Base-by-base conservation (phyloP, 2,888 invertebrate species). In the Hetaerina titia region DNA sequence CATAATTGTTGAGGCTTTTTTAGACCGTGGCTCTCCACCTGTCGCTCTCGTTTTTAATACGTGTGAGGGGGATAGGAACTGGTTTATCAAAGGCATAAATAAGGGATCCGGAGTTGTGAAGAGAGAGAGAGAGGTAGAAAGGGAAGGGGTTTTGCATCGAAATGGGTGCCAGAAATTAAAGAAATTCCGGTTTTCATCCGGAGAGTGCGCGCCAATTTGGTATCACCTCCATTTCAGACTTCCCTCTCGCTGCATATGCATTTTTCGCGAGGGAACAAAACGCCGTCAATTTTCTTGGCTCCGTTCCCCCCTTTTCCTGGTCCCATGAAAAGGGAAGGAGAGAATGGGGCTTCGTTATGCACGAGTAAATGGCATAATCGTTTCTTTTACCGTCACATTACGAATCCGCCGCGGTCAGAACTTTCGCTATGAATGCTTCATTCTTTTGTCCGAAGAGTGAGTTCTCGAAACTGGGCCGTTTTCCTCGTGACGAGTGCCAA, bases 331-430 rank as follows among this genome's bases (percentile, higher is more conserved):
- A 8, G 74, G 25, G 74, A 74, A 31, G n/a, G 81, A 81, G 81
- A 81, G 81, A 81, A 81, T 9, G 81, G 81, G 31, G 81, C 64
- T 92, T 92, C 92, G 92, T 92, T 92, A 92, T 92, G 92, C 92
- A 69, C 92, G 92, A 69, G 69, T 92, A 56, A 57, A 56, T 92
- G 92, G 45, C 56, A 92, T 92, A 92, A 92, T 81, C 31, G 81
- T 81, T 81, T 81, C 81, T 81, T 31, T 81, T 31, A 31, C 81
- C 81, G 15, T 81, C 60, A 60, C 60, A 60, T 60, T 60, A 60
- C 60, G 60, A 60, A 60, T 60, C 60, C 13, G 60, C 60, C 31
- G 81, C 81, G 81, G 81, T 81, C 81, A 81, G 81, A 81, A 31
- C 81, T 81, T 81, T 81, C 81, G 31, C 81, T 81, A 31, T n/a